Evolutionary conservation across 2,888 invertebrate species (phyloP).

Genomic region (Spisula solida): DNA sequence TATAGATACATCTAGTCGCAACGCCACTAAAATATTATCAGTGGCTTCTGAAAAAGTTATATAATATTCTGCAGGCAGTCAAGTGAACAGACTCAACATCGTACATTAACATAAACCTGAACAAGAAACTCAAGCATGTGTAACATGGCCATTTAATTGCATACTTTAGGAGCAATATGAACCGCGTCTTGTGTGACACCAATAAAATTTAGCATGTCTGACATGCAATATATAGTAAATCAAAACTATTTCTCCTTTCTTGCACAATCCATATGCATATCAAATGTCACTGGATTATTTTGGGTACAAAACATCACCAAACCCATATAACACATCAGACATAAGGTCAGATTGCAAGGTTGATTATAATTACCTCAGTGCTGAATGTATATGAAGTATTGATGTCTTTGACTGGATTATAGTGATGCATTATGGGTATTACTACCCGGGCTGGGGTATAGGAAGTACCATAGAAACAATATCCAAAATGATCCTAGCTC

Average conservation of each 20-base stretch:
- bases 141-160: constrained; percentile 7
- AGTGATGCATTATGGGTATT: background rate
- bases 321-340: background rate
- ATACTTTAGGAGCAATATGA: constrained; percentile 13
- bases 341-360: background rate
- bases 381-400: background rate
- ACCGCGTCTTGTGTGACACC: background rate
- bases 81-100: background rate
- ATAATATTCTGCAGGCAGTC: too few species aligned
- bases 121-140: constrained; percentile 10
- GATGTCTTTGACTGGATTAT: background rate
- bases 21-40: too few species aligned
- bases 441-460: background rate
- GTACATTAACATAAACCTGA: background rate
- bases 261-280: background rate
- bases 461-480: background rate
- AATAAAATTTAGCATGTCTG: background rate
- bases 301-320: background rate
- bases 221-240: constrained; percentile 18
- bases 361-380: background rate
- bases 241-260: background rate
- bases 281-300: background rate
- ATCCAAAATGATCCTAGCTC: background rate
- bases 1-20: too few species aligned
- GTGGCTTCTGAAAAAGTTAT: too few species aligned